phyloP scores from a whole-genome alignment of 1,140 invertebrate species.

The Cylas formicarius region DNA sequence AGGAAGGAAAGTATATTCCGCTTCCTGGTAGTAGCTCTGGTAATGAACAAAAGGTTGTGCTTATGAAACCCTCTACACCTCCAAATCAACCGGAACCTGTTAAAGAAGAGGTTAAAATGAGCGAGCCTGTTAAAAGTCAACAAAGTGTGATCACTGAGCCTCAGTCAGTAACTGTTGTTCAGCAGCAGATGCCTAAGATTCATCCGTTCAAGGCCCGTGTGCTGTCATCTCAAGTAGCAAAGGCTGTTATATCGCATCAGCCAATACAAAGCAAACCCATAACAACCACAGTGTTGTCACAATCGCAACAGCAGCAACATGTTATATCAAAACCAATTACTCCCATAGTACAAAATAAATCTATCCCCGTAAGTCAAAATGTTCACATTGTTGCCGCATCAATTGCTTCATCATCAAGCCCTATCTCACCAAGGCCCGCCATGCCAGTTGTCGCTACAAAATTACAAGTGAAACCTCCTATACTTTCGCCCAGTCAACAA shows the following conservation, averaged over 20 bases:
- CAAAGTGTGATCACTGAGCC: constrained; percentile 20
- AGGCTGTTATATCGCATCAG: constrained; percentile 31
- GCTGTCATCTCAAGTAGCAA: constrained; percentile 38
- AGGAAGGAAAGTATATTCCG: constrained; percentile 64
- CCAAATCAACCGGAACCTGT: background rate
- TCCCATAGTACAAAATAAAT: constrained; percentile 30
- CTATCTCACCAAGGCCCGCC: constrained; percentile 31
- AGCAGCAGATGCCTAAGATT: constrained; percentile 33
- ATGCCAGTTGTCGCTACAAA: constrained; percentile 22
- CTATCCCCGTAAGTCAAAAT: constrained; percentile 26
- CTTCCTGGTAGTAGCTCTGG: constrained; percentile 39
- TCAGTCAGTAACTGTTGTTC: constrained; percentile 18
- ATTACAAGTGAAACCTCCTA: constrained; percentile 33
- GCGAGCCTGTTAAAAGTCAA: constrained; percentile 22
- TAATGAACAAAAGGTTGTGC: constrained; percentile 21
- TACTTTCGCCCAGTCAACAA: constrained; percentile 32
- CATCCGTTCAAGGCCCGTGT: constrained; percentile 52
- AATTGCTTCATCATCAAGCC: constrained; percentile 25
- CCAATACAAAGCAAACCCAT: constrained; percentile 10
- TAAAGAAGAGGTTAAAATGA: constrained; percentile 30
- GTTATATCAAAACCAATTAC: constrained; percentile 18
- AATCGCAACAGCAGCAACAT: constrained; percentile 7
- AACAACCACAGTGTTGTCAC: constrained; percentile 7
- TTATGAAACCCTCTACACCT: no score
- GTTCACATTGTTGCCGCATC: constrained; percentile 9